phyloP scores from a whole-genome alignment of 2,888 invertebrate species.

The Heliconius sara region DNA sequence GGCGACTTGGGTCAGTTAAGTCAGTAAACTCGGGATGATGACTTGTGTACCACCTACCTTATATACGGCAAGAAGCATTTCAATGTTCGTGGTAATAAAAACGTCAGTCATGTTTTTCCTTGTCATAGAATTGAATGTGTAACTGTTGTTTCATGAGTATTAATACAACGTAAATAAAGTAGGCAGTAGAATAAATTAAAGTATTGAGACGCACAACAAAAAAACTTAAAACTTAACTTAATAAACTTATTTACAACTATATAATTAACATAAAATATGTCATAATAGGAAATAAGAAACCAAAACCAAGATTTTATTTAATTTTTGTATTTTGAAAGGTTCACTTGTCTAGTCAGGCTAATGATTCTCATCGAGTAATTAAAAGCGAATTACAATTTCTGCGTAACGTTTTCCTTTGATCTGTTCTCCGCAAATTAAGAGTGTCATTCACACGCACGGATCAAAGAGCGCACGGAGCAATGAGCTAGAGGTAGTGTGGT shows the following conservation, averaged over 20 bases:
- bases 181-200: not conserved
- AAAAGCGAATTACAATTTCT: constrained; percentile 37
- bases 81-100: constrained; percentile 7
- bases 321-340: not conserved
- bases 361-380: constrained; percentile 20
- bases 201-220: not conserved
- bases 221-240: not conserved
- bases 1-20: constrained; percentile 38
- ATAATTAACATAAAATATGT: no score
- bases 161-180: not conserved
- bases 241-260: not conserved
- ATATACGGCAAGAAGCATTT: constrained; percentile 9
- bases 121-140: constrained; percentile 8
- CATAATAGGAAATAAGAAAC: no score
- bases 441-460: constrained; percentile 26
- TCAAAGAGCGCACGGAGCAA: constrained; percentile 22
- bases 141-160: not conserved
- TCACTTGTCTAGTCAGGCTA: not conserved
- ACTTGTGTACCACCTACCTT: constrained; percentile 19
- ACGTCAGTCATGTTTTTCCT: not conserved
- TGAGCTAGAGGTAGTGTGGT: not conserved
- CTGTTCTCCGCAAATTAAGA: constrained; percentile 36
- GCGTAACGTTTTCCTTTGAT: constrained; percentile 35
- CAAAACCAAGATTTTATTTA: not conserved
- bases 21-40: constrained; percentile 34